phyloP scores from a whole-genome alignment of 2,113 vertebrate genomes.

The Mesoclemmys tuberculata region DNA sequence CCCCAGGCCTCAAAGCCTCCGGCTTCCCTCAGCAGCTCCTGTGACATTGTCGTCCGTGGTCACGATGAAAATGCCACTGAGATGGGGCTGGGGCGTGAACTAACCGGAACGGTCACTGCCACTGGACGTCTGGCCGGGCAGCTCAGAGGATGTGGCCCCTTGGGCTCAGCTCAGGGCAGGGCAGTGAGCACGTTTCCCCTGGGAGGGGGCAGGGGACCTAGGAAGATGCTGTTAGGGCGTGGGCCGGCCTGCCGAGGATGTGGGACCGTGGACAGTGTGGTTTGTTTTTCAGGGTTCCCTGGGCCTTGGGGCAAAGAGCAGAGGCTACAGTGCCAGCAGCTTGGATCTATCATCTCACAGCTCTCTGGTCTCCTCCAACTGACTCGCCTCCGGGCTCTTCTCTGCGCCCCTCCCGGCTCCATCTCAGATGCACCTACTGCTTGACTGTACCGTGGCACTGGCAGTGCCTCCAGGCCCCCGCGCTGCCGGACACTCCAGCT shows the following conservation, averaged over 20 bases:
- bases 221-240: neutral
- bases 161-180: neutral
- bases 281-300: conserved; percentile 62
- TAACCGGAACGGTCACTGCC: neutral
- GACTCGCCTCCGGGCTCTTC: neutral
- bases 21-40: neutral
- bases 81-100: neutral
- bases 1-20: neutral
- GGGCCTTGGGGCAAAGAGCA: conserved; percentile 63
- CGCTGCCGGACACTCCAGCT: neutral
- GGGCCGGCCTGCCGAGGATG: neutral
- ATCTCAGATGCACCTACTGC: neutral
- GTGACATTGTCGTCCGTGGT: neutral
- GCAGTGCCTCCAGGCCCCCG: neutral
- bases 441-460: neutral
- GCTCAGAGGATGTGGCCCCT: neutral
- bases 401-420: neutral
- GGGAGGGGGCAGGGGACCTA: fast-evolving
- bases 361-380: conserved; percentile 72
- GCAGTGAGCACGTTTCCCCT: neutral
- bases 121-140: neutral
- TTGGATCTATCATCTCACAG: conserved; percentile 76
- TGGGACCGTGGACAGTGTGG: neutral
- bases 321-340: conserved; percentile 76
- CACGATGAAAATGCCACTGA: neutral